Evolutionary conservation across 2,888 invertebrate species (phyloP).

Genomic region (Uropetala carovei): DNA sequence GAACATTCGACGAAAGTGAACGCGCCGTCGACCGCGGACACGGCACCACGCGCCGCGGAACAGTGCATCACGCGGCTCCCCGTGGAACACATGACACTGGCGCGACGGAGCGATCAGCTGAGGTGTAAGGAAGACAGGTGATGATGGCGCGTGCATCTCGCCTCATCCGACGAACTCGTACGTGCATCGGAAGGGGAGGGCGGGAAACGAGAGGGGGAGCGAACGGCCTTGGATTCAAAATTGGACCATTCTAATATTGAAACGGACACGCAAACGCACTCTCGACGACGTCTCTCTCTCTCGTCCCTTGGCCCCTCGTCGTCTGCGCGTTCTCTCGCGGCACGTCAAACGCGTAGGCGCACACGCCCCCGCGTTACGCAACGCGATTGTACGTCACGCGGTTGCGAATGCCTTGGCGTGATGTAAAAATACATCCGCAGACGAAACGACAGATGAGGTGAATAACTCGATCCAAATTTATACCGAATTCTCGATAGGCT

Average conservation of each 20-base stretch:
- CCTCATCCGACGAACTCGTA: not conserved
- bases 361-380: too few relatives aligned
- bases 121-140: not conserved
- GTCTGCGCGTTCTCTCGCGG: too few relatives aligned
- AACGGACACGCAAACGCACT: constrained; percentile 15
- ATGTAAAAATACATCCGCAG: too few relatives aligned
- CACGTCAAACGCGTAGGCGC: too few relatives aligned
- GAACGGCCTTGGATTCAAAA: not conserved
- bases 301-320: too few relatives aligned
- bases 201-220: not conserved
- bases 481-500: too few relatives aligned
- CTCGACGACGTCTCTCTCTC: too few relatives aligned
- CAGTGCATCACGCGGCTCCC: not conserved
- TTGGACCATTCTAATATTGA: not conserved
- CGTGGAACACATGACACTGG: not conserved
- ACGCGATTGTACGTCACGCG: too few relatives aligned
- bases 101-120: constrained; percentile 12
- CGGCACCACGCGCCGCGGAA: not conserved
- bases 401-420: too few relatives aligned
- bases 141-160: not conserved
- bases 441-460: too few relatives aligned
- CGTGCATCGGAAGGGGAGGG: not conserved
- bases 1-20: not conserved
- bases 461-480: too few relatives aligned
- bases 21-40: not conserved